Conservation (phyloP, 2,797 vertebrate species). For the Eospalax fontanierii region DNA sequence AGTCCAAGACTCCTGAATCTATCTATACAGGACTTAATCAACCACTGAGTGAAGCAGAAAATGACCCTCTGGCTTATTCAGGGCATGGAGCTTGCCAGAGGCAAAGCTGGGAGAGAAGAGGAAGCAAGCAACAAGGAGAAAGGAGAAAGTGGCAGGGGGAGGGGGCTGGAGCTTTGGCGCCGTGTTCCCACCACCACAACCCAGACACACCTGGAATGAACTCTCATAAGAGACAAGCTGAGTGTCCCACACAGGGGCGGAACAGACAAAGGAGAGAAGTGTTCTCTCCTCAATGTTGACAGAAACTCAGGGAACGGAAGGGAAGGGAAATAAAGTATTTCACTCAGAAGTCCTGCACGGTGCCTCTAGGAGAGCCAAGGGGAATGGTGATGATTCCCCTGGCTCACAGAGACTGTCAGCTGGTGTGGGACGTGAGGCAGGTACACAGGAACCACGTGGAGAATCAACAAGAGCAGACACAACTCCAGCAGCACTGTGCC, state of each 20-base stretch:
- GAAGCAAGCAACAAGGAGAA: too few species aligned
- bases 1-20: rapidly evolving
- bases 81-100: not conserved
- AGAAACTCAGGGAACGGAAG: not conserved
- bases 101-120: not conserved
- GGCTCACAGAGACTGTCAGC: not conserved
- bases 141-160: not conserved
- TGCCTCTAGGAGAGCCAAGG: not conserved
- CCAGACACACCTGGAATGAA: not conserved
- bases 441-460: not conserved
- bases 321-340: not conserved
- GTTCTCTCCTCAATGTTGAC: not conserved
- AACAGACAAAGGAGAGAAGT: not conserved
- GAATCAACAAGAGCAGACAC: not conserved
- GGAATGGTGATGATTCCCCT: rapidly evolving
- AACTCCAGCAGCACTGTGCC: not conserved
- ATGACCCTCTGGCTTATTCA: not conserved
- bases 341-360: not conserved
- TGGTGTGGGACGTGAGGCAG: not conserved
- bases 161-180: not conserved
- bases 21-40: rapidly evolving
- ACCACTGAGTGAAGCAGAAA: not conserved
- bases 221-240: not conserved
- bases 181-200: not conserved
- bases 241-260: not conserved